Conservation (phyloP, 1,140 invertebrate species). For the Plectus sambesii region DNA sequence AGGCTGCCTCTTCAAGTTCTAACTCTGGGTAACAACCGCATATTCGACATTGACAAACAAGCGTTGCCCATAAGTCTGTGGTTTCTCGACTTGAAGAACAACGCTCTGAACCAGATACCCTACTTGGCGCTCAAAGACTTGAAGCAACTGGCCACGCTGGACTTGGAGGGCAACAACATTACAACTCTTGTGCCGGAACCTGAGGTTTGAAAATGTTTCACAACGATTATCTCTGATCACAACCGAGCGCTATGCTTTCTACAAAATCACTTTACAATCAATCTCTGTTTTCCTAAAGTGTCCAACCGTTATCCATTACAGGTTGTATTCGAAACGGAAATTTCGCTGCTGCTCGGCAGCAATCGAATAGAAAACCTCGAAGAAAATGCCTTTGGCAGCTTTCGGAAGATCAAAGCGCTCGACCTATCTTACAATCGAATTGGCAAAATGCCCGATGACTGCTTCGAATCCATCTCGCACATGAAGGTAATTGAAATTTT, state of each 20-base stretch:
- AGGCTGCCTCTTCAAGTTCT: constrained; percentile 30
- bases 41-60: constrained; percentile 14
- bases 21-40: constrained; percentile 28
- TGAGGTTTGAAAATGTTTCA: too few species aligned
- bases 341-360: constrained; percentile 20
- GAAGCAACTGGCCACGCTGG: constrained; percentile 15
- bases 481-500: too few species aligned
- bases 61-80: constrained; percentile 22
- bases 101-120: constrained; percentile 27
- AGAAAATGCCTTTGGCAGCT: constrained; percentile 19
- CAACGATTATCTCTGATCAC: too few species aligned
- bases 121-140: constrained; percentile 21
- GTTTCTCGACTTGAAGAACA: constrained; percentile 27
- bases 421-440: constrained; percentile 31
- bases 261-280: too few species aligned
- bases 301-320: too few species aligned
- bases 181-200: constrained; percentile 14
- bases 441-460: constrained; percentile 1
- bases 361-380: constrained; percentile 20
- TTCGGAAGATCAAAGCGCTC: constrained; percentile 17
- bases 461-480: too few species aligned
- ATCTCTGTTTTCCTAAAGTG: too few species aligned
- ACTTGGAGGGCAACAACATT: constrained; percentile 31
- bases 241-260: too few species aligned
- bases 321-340: constrained; percentile 12